These are phyloP conservation scores for Parazoanthus swiftii DNA, from an alignment of 92 coral and sea anemone species.

Conservation along the genomic window DNA sequence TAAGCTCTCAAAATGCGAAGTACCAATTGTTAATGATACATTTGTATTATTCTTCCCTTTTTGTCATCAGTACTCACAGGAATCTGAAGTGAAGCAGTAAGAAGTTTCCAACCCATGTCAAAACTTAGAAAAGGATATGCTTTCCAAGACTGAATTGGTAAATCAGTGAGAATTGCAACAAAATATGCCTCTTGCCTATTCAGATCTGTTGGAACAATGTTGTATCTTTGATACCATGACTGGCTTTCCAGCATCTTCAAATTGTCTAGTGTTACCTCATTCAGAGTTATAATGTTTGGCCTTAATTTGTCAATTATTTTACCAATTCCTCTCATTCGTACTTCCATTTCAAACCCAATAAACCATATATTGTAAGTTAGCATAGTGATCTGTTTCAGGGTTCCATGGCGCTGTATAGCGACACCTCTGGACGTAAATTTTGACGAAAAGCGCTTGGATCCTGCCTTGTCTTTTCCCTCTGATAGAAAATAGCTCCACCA, in stretches of 20 bases:
- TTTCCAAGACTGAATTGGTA: slow-evolving; percentile 55
- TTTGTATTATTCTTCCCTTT: background rate
- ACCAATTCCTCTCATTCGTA: slow-evolving; percentile 64
- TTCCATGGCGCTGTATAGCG: background rate
- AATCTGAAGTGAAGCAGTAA: slow-evolving; percentile 50
- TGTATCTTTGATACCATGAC: slow-evolving; percentile 19
- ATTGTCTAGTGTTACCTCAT: slow-evolving; percentile 65
- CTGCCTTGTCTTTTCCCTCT: background rate
- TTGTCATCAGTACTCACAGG: background rate
- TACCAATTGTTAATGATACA: slow-evolving; percentile 55
- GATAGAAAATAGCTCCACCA: background rate
- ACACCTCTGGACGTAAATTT: background rate
- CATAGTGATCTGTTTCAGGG: slow-evolving; percentile 26
- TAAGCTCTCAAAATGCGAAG: slow-evolving; percentile 66
- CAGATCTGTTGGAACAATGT: slow-evolving; percentile 17
- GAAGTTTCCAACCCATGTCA: slow-evolving; percentile 53
- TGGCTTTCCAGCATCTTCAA: slow-evolving; percentile 43
- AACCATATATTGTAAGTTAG: slow-evolving; percentile 75
- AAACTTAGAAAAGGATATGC: slow-evolving; percentile 56
- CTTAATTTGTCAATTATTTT: slow-evolving; percentile 41
- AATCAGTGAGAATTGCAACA: slow-evolving; percentile 56
- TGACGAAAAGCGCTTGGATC: background rate
- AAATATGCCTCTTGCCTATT: slow-evolving; percentile 45
- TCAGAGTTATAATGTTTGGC: slow-evolving; percentile 66
- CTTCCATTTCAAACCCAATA: slow-evolving; percentile 41